These are phyloP conservation scores for Radopholus similis DNA, from an alignment of 1,140 invertebrate species.

Conservation along the genomic window DNA sequence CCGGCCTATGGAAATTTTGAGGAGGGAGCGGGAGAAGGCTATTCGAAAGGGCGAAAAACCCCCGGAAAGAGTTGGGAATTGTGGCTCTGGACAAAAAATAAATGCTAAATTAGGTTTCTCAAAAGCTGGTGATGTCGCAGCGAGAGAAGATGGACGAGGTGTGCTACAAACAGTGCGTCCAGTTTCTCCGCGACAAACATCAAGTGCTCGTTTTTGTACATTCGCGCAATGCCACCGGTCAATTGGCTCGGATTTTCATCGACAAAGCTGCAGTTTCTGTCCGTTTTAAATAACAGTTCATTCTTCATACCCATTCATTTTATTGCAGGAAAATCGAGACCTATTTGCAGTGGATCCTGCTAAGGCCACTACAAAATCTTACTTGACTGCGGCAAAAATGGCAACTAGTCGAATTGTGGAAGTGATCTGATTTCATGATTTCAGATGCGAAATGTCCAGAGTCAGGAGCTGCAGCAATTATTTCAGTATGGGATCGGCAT, in stretches of 20 bases:
- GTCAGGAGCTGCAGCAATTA: conserved; percentile 65
- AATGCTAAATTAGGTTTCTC: too few species aligned
- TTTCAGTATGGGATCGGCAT: conserved; percentile 83
- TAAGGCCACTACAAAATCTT: conserved; percentile 56
- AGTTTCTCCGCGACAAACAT: conserved; percentile 37
- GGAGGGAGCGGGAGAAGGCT: conserved; percentile 7
- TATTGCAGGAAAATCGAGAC: conserved; percentile 34
- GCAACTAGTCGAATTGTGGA: conserved; percentile 50
- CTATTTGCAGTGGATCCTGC: conserved; percentile 68
- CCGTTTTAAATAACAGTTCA: neutral
- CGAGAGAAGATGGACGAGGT: conserved; percentile 81
- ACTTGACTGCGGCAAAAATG: conserved; percentile 48
- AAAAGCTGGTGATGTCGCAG: conserved; percentile 17
- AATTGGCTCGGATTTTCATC: conserved; percentile 74
- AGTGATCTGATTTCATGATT: too few species aligned
- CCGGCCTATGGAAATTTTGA: conserved; percentile 26
- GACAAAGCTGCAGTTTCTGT: conserved; percentile 69
- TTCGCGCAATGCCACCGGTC: conserved; percentile 86
- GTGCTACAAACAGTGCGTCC: conserved; percentile 40
- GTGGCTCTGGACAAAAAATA: too few species aligned
- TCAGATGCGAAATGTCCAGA: conserved; percentile 62
- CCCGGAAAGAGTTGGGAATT: conserved; percentile 73
- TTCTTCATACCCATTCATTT: conserved; percentile 12
- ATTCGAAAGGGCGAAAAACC: conserved; percentile 61
- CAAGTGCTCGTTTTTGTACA: conserved; percentile 98